Evolutionary conservation across 2,797 vertebrate genomes (phyloP), one percentile per base, ranked within the genome.

Genomic region (Microctenopoma steveboyesi): DNA sequence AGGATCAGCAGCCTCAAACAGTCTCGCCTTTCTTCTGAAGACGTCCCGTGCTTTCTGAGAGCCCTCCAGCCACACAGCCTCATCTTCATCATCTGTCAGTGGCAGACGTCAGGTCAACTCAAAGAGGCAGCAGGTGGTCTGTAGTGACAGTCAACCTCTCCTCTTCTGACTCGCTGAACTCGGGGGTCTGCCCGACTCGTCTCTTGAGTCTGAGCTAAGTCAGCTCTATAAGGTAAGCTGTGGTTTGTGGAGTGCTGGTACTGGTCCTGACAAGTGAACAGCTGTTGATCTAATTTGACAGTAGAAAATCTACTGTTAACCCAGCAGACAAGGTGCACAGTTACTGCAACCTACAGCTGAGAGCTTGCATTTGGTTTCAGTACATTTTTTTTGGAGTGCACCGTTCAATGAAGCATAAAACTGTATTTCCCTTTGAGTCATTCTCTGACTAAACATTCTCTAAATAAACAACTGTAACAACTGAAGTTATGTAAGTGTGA

Each of bases 41-140:
- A 13, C 58, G 71, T 64, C 78, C 77, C 74, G 56, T 39, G 75
- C 45, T 62, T 25, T 71, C 67, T 62, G 78, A 85, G 78, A 84
- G 82, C 84, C 86, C 88, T 90, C 62, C 67, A 89, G 89, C 86
- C 60, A 81, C 56, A 22, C 79, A 27, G 69, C 55, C 77, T 77
- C 74, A 69, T 83, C 72, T 75, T 76, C 79, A 35, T 92, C 87
- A 91, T 93, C 87, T 91, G 90, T 81, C 76, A 40, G 64, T 85
- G 79, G 83, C 83, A 91, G 84, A 84, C 83, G 56, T 64, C 72
- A 86, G 84, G 80, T 81, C 87, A 60, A 72, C 84, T 72, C 78
- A 56, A 42, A 81, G 74, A 76, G 76, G 74, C 80, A 72, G 88
- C 89, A 88, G 90, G 88, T 91, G 85, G 82, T 86, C 86, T 53